These are phyloP conservation scores for Ennomos fuscantarius DNA, from an alignment of 2,888 invertebrate genomes.

Conservation along the genomic window DNA sequence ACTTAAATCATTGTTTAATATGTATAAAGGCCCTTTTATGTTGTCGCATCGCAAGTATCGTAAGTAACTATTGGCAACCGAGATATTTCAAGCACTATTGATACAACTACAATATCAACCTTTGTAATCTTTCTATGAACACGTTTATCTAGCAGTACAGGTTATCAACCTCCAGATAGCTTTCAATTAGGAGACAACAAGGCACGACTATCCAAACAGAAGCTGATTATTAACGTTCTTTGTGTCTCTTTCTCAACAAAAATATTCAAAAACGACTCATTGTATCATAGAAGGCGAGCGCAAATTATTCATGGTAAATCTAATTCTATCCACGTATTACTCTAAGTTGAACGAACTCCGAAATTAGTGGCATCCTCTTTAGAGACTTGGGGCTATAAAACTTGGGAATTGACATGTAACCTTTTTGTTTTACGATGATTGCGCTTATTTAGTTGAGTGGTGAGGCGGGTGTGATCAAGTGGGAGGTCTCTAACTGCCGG, in stretches of 20 bases:
- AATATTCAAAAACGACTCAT: not conserved
- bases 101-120: not conserved
- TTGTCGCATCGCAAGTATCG: no score
- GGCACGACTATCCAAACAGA: constrained; percentile 28
- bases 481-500: constrained; percentile 1
- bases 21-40: no score
- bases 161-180: constrained; percentile 22
- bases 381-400: constrained; percentile 42
- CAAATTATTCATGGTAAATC: constrained; percentile 28
- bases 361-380: constrained; percentile 62
- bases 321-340: constrained; percentile 42
- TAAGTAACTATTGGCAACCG: no score
- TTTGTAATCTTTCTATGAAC: no score
- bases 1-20: no score
- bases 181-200: constrained; percentile 25
- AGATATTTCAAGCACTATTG: not conserved
- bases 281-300: constrained; percentile 8
- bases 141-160: constrained; percentile 1
- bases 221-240: constrained; percentile 26
- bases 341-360: constrained; percentile 50
- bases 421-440: constrained; percentile 49
- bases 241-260: constrained; percentile 11
- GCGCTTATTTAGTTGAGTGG: constrained; percentile 25
- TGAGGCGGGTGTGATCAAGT: constrained; percentile 21
- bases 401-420: constrained; percentile 47